Evolutionary conservation across 2,113 vertebrate genomes (phyloP).

Genomic region (Atlantisia rogersi): DNA sequence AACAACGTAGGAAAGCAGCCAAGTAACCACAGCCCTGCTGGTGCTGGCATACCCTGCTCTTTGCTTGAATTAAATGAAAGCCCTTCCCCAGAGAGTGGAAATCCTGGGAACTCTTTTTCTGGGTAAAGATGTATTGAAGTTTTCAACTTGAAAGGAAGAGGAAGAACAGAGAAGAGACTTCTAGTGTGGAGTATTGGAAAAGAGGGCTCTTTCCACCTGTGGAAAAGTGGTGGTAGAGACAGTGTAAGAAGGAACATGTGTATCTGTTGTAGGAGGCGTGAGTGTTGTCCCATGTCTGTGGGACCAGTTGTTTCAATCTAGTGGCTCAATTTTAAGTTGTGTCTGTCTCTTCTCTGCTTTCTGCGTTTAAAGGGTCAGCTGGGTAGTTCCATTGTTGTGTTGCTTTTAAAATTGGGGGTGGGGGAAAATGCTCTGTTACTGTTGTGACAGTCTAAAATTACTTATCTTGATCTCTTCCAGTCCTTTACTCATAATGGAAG

Average conservation of each 20-base stretch:
- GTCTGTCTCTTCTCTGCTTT: neutral
- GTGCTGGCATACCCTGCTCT: neutral
- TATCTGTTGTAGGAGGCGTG: neutral
- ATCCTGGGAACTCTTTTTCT: neutral
- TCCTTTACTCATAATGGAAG: neutral
- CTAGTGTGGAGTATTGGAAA: neutral
- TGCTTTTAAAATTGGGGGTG: neutral
- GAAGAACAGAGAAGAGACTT: neutral
- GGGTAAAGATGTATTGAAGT: neutral
- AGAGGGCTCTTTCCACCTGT: neutral
- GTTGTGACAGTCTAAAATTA: neutral
- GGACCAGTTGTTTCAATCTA: neutral
- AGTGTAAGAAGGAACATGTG: fast-evolving
- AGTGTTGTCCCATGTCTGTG: neutral
- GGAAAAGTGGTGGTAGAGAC: neutral
- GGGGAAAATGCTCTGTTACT: neutral
- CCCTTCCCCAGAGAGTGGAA: neutral
- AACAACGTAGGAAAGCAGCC: neutral
- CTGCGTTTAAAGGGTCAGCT: neutral
- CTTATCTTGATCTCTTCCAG: neutral
- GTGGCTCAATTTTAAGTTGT: neutral
- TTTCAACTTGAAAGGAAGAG: neutral
- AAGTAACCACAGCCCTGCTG: neutral
- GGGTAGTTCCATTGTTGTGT: neutral
- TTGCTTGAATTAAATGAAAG: neutral